Conservation (phyloP, 2,113 vertebrate genomes). For the Paralichthys olivaceus region DNA sequence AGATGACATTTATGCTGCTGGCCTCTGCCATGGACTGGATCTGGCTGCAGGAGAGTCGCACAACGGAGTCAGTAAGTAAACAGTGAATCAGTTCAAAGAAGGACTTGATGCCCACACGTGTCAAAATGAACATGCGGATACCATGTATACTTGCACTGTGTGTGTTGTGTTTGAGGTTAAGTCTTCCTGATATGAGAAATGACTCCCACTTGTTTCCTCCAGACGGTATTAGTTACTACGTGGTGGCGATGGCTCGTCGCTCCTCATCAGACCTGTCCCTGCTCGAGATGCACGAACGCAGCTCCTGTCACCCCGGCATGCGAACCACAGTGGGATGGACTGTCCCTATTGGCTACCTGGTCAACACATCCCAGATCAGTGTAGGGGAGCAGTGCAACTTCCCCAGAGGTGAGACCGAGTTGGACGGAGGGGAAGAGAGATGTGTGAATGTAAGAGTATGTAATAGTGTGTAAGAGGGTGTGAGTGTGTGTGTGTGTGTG, state of each 20-base stretch:
- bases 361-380: constrained; percentile 86
- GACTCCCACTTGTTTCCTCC: not conserved
- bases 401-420: constrained; percentile 75
- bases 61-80: constrained; percentile 77
- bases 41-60: constrained; percentile 83
- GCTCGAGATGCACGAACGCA: constrained; percentile 87
- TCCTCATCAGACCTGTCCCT: constrained; percentile 84
- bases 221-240: constrained; percentile 84
- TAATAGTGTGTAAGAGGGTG: not conserved
- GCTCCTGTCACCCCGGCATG: constrained; percentile 86
- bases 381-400: constrained; percentile 86
- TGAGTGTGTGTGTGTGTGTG: constrained; percentile 1
- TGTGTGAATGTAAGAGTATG: not conserved
- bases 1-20: constrained; percentile 84
- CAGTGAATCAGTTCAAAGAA: not conserved
- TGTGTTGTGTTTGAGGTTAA: not conserved
- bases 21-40: constrained; percentile 83
- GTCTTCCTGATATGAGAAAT: not conserved
- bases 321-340: constrained; percentile 86
- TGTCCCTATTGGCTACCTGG: constrained; percentile 85
- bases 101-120: not conserved
- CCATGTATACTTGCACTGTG: not conserved
- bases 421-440: too few species aligned
- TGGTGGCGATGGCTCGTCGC: constrained; percentile 83
- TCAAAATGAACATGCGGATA: not conserved